A percentile compares a stretch with the other conserved stretches of the same genome.
Conservation (phyloP, 1,140 invertebrate species). For the Neotoxoptera formosana region DNA sequence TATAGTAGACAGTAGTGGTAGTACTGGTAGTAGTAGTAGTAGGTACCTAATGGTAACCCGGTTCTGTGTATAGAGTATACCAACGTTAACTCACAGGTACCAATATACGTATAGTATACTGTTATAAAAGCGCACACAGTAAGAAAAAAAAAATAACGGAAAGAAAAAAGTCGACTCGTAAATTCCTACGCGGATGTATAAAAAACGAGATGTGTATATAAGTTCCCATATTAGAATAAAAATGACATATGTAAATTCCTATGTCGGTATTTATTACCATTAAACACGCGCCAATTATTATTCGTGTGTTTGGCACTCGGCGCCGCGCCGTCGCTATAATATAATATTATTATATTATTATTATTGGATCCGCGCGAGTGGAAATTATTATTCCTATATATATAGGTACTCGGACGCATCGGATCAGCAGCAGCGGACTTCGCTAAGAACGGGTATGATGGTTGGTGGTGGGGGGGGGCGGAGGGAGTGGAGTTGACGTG, state of each 20-base stretch:
- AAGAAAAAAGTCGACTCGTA: neutral
- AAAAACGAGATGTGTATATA: slow-evolving; percentile 17
- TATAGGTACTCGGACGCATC: neutral
- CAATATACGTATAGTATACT: neutral
- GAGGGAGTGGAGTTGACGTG: neutral
- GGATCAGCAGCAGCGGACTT: neutral
- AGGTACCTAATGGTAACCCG: neutral
- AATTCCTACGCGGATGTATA: neutral
- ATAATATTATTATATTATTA: neutral
- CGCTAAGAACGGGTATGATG: neutral
- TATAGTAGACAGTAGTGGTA: no score
- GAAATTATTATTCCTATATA: slow-evolving; percentile 8
- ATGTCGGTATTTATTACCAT: slow-evolving; percentile 7
- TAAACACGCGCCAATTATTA: slow-evolving; percentile 15
- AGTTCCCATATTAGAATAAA: slow-evolving; percentile 11
- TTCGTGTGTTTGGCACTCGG: slow-evolving; percentile 10
- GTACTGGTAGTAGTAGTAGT: neutral
- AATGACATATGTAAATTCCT: slow-evolving; percentile 13
- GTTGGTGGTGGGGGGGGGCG: no score
- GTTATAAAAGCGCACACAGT: neutral
- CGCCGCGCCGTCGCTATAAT: neutral
- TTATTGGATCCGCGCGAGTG: neutral
- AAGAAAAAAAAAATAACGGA: neutral
- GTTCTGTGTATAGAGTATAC: neutral
- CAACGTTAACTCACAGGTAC: neutral